Evolutionary conservation across 2,888 invertebrate genomes (phyloP).

Genomic region (Megaustenia siamemsis): DNA sequence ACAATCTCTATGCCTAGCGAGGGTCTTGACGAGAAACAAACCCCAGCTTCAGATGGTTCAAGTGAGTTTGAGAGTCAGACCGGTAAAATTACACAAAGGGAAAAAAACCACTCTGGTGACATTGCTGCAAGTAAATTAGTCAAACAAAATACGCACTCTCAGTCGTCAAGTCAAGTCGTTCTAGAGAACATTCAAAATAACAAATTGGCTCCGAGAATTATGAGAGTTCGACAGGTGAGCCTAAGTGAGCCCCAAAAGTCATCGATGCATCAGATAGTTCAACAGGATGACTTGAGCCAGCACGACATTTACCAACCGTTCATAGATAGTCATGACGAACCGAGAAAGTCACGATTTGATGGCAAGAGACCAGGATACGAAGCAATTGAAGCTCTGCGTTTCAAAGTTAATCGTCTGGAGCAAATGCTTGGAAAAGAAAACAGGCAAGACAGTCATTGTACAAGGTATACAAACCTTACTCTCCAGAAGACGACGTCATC

Average conservation of each 20-base stretch:
- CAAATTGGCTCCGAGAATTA: too few species aligned
- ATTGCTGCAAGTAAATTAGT: not conserved
- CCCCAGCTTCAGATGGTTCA: not conserved
- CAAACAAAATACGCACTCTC: not conserved
- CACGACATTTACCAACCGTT: not conserved
- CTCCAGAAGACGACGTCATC: too few species aligned
- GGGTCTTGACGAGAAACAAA: not conserved
- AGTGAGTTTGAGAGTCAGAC: not conserved
- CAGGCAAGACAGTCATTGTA: not conserved
- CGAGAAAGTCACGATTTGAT: not conserved
- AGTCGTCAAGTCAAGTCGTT: not conserved
- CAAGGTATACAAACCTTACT: too few species aligned
- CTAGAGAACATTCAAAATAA: not conserved
- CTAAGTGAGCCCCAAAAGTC: not conserved
- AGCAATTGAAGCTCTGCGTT: constrained; percentile 12
- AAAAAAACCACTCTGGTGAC: not conserved
- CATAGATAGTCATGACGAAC: not conserved
- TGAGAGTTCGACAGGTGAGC: too few species aligned
- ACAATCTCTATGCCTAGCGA: not conserved
- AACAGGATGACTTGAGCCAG: not conserved
- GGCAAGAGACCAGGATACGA: not conserved
- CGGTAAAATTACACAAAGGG: not conserved
- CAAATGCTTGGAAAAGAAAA: not conserved
- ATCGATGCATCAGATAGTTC: not conserved
- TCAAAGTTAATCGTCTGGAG: constrained; percentile 12